Evolutionary conservation across 2,797 vertebrate species (phyloP).

Genomic region (Chromis chromis): DNA sequence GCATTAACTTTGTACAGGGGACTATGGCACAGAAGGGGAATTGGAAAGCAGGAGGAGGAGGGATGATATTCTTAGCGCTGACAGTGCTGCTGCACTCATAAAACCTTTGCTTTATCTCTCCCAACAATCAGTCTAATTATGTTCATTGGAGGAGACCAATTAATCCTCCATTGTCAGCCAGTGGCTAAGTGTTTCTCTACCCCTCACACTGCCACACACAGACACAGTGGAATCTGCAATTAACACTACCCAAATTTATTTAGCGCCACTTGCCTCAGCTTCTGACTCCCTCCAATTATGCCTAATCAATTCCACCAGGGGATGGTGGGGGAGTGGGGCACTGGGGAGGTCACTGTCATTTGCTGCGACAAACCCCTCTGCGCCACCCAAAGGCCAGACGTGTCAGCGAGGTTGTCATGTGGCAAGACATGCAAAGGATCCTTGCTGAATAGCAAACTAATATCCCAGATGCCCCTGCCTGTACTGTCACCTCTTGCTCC

Average conservation of each 20-base stretch:
- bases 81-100: constrained; percentile 81
- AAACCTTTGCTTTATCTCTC: constrained; percentile 89
- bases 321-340: constrained; percentile 64
- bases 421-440: constrained; percentile 49
- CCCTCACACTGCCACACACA: constrained; percentile 84
- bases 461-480: constrained; percentile 37
- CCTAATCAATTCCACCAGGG: constrained; percentile 88
- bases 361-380: constrained; percentile 75
- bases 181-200: constrained; percentile 89
- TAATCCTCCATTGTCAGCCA: constrained; percentile 90
- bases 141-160: constrained; percentile 92
- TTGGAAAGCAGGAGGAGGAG: constrained; percentile 44
- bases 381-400: constrained; percentile 76
- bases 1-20: constrained; percentile 65
- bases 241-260: constrained; percentile 91
- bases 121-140: constrained; percentile 93
- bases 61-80: constrained; percentile 76
- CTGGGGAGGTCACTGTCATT: constrained; percentile 81
- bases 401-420: constrained; percentile 67
- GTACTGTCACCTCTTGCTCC: constrained; percentile 25
- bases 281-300: constrained; percentile 90
- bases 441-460: constrained; percentile 61
- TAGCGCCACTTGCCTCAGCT: constrained; percentile 88
- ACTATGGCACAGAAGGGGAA: constrained; percentile 45
- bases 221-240: constrained; percentile 89